Evolutionary conservation across 2,888 invertebrate species (phyloP), one percentile per base, ranked within the genome.

Genomic region (Heliconius aoede): DNA sequence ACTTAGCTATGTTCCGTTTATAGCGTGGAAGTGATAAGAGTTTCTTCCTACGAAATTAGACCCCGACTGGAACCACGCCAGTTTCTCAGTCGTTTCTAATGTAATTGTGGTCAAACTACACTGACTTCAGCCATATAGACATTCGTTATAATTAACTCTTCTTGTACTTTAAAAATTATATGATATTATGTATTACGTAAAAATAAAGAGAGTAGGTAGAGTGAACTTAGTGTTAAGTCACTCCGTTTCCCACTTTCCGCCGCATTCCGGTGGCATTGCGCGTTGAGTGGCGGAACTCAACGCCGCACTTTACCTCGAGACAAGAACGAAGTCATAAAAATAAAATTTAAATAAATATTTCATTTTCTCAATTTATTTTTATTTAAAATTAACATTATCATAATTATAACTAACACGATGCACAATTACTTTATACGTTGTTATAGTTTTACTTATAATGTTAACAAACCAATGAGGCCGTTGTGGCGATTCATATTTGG

Each of bases 1-100:
- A 26, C 18, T 67, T 18, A 18, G 26, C 13, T 55, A 32, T 18
- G 55, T 28, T 28, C 51, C 28, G 30, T 30, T 55, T 30, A 32
- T 15, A 69, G 13, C 30, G 4, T 51, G 13, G 30, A 55, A 69
- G 30, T 69, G 69, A 32, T 51, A 69, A 72, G 67, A 76, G 76
- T 79, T 76, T 73, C 64, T 67, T 64, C 60, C 62, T 73, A 74
- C 76, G 79, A 79, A 77, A 77, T 78, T 79, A 78, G 72, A 73
- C 73, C 71, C 65, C 73, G 64, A n/a, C 60, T 73, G 76, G 76
- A 73, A 30, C 69, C 40, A 46, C 58, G 69, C 71, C 76, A 71
- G 76, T 68, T 73, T 26, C 46, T 76, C 73, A 76, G 69, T 72
- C 46, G 46, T 73, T 76, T 32, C 73, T 73, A 76, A 73, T 76